A percentile compares a stretch with the other conserved stretches of the same genome.
These are phyloP conservation scores for Piaya cayana DNA, from an alignment of 2,113 vertebrate species.

Conservation along the genomic window DNA sequence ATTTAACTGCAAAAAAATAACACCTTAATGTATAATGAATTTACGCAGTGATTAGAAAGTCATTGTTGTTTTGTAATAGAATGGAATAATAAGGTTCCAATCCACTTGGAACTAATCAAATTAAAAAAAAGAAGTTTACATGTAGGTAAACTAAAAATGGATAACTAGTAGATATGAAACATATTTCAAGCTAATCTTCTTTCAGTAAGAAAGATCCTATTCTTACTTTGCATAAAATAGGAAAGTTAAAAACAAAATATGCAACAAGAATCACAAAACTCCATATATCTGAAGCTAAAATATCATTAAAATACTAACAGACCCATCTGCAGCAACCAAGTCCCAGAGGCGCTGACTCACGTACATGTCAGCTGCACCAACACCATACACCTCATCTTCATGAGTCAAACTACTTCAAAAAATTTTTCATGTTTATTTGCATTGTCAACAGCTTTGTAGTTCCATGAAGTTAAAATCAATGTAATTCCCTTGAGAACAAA, in stretches of 20 bases:
- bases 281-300: background rate
- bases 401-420: background rate
- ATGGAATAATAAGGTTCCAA: background rate
- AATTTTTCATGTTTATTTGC: background rate
- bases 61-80: background rate
- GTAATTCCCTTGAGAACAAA: background rate
- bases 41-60: background rate
- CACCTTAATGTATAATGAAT: background rate
- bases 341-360: background rate
- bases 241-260: background rate
- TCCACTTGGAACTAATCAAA: background rate
- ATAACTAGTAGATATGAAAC: background rate
- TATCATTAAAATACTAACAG: background rate
- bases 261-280: background rate
- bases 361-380: background rate
- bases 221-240: no score
- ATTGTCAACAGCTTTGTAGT: background rate
- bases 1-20: background rate
- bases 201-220: background rate
- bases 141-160: background rate
- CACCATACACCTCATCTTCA: rapidly evolving
- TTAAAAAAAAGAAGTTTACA: background rate
- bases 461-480: background rate
- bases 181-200: background rate
- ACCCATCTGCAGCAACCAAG: background rate